A percentile compares a stretch with the other conserved stretches of the same genome.
Evolutionary conservation across 2,888 invertebrate species (phyloP).

Genomic region (Rhingia rostrata): DNA sequence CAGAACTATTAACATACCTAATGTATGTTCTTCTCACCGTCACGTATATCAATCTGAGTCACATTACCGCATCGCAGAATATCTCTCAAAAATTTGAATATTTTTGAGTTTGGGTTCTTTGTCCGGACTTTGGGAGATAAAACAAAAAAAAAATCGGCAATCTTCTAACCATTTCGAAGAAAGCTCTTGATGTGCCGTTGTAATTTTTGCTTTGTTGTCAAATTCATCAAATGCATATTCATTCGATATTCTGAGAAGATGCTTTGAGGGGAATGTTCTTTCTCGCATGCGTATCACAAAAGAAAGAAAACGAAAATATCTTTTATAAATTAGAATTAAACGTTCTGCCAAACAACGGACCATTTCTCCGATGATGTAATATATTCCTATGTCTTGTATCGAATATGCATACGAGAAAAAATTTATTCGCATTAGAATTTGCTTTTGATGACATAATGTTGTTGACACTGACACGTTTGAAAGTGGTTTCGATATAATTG

Average conservation of each 20-base stretch:
- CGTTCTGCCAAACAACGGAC: constrained; percentile 26
- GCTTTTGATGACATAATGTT: not conserved
- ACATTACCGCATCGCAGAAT: constrained; percentile 25
- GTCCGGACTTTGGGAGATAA: not conserved
- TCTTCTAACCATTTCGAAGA: not conserved
- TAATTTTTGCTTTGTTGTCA: too few species aligned
- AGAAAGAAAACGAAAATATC: constrained; percentile 23
- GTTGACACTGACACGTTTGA: constrained; percentile 36
- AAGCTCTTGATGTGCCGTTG: not conserved
- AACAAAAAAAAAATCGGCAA: not conserved
- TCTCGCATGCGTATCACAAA: not conserved
- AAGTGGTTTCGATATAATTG: not conserved
- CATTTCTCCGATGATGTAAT: constrained; percentile 54
- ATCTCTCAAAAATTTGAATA: constrained; percentile 27
- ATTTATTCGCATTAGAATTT: not conserved
- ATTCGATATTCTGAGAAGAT: not conserved
- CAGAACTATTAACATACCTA: constrained; percentile 5
- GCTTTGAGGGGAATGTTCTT: constrained; percentile 6
- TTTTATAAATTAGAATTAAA: constrained; percentile 6
- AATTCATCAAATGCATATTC: constrained; percentile 32
- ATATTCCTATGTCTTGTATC: constrained; percentile 1
- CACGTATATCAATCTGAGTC: constrained; percentile 61
- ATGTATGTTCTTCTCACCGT: not conserved
- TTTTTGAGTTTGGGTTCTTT: constrained; percentile 17
- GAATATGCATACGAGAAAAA: constrained; percentile 3